Evolutionary conservation across 1,140 invertebrate species (phyloP), one percentile per base, ranked within the genome.

Genomic region (Saccostrea echinata): DNA sequence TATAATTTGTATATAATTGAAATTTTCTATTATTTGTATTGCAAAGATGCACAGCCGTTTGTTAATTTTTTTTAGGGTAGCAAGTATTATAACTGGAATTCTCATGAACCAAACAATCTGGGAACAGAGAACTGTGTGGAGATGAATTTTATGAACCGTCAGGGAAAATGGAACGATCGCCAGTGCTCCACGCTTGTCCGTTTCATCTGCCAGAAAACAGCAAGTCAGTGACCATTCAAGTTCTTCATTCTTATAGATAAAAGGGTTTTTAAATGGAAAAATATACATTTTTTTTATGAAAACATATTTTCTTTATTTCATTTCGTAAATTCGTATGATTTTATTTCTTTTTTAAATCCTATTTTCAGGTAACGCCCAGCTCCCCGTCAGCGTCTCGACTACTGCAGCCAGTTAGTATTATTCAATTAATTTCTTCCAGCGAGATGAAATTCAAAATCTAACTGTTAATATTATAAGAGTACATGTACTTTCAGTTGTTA

Each of bases 141-240:
- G 57, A 85, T 86, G 30, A 83, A 35, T 83, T 86, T 52, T 18
- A 82, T 51, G 6, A 76, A 76, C 68, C 68, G 33, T 33, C 53
- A 57, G 30, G 64, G 80, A 27, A 64, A 86, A 51, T 91, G 91
- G 91, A 87, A 89, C 52, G 91, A 90, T 61, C 43, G 64, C 30
- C 27, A 82, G 3, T 90, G 91, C 80, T 24, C 11, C 35, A 87
- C 85, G 0, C 0, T 0, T 0, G 43, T 89, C 21, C 86, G 88
- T 43, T 91, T 53, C 57, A 91, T 91, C 24, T 91, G 91, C 71
- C 88, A 90, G 83, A 91, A 90, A 43, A 18, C 85, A 2, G 86
- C 90, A 64, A 33, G 91, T 91, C 87, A 76, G 89, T 83, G 0
- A 18, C 6, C 43, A 43, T 43, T 43, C 43, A 43, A 6, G 9